Evolutionary conservation across 2,888 invertebrate genomes (phyloP).

Genomic region (Lochmaea crataegi): DNA sequence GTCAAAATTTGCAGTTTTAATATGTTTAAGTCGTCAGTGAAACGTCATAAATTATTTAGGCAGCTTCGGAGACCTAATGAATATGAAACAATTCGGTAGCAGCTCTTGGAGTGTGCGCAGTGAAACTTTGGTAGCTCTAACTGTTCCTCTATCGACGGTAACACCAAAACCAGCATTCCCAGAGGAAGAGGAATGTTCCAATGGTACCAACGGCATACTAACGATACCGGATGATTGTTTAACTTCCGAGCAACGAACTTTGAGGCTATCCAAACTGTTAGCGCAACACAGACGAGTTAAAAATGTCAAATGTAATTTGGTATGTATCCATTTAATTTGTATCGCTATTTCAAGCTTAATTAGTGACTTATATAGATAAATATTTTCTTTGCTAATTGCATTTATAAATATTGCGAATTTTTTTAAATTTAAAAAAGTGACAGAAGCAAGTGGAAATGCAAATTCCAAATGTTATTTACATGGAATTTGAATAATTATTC

Average conservation of each 20-base stretch:
- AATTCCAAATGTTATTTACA: constrained; percentile 15
- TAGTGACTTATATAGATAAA: too few species aligned
- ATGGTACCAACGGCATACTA: constrained; percentile 54
- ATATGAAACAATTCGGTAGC: constrained; percentile 77
- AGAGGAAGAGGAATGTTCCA: constrained; percentile 38
- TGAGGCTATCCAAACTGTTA: constrained; percentile 75
- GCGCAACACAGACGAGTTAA: constrained; percentile 71
- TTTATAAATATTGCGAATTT: not conserved
- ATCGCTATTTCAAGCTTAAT: not conserved
- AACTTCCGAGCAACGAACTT: constrained; percentile 77
- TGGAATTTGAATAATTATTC: constrained; percentile 15
- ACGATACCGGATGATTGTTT: constrained; percentile 67
- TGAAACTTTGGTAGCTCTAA: constrained; percentile 77
- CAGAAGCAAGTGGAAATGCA: constrained; percentile 19
- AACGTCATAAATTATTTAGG: constrained; percentile 67
- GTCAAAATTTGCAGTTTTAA: not conserved
- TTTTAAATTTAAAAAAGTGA: not conserved
- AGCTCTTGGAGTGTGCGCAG: constrained; percentile 78
- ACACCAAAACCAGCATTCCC: constrained; percentile 64
- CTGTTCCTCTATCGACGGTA: constrained; percentile 80
- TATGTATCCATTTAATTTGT: not conserved
- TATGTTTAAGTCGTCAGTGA: not conserved
- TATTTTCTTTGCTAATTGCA: too few species aligned
- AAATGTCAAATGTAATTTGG: not conserved
- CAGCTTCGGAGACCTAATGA: constrained; percentile 82